These are phyloP conservation scores for Drosophila lacicola DNA, from an alignment of 2,888 invertebrate genomes.

Conservation along the genomic window DNA sequence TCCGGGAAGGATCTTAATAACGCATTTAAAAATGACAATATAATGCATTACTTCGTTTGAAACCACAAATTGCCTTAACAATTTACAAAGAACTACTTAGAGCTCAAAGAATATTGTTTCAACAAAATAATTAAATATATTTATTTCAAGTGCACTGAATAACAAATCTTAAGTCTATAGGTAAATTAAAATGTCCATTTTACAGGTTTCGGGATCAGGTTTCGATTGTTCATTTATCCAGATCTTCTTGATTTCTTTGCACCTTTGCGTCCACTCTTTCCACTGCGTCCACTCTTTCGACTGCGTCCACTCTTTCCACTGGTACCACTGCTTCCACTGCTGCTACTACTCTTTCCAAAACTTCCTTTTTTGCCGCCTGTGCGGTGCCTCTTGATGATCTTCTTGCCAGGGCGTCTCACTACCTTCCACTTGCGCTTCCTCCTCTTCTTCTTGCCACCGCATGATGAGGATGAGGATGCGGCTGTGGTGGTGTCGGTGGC, in stretches of 20 bases:
- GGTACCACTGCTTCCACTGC: not conserved
- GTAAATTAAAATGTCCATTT: not conserved
- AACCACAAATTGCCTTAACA: too few species aligned
- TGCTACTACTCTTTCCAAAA: not conserved
- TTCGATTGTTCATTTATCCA: not conserved
- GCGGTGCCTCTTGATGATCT: not conserved
- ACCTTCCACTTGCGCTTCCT: conserved; percentile 3
- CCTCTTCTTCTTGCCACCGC: not conserved
- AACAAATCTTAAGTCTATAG: conserved; percentile 15
- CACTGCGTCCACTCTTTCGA: not conserved
- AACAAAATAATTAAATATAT: not conserved
- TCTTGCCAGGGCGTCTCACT: not conserved
- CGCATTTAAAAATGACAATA: too few species aligned
- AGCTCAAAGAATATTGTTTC: not conserved
- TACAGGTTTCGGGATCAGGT: not conserved
- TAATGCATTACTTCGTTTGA: too few species aligned
- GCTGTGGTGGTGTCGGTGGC: not conserved
- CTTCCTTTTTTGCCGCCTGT: conserved; percentile 2
- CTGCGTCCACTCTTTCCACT: not conserved
- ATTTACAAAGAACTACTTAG: not conserved
- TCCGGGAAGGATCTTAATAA: too few species aligned
- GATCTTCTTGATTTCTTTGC: not conserved
- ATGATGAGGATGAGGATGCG: not conserved
- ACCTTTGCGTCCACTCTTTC: not conserved
- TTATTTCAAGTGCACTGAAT: conserved; percentile 10